phyloP scores from a whole-genome alignment of 1,140 invertebrate genomes.

The Fopius arisanus region DNA sequence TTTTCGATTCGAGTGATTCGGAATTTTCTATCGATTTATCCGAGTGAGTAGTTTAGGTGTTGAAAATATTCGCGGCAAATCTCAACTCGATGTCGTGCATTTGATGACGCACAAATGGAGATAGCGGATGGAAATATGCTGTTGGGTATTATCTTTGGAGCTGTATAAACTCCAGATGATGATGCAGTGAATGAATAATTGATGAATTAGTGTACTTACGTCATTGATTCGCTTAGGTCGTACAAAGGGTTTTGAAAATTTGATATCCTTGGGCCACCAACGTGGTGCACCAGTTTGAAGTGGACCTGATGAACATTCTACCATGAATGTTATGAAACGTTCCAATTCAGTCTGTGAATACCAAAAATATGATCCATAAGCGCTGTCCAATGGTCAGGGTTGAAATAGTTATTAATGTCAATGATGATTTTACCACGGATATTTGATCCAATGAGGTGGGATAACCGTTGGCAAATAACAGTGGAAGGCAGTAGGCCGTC shows the following conservation, averaged over 20 bases:
- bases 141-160: too few relatives aligned
- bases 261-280: constrained; percentile 75
- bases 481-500: constrained; percentile 73
- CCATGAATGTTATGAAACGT: constrained; percentile 77
- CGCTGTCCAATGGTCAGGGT: background rate
- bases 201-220: constrained; percentile 48
- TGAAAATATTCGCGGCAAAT: background rate
- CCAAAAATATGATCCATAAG: constrained; percentile 10
- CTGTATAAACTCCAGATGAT: background rate
- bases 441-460: constrained; percentile 74
- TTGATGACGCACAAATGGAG: too few relatives aligned
- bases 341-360: constrained; percentile 67
- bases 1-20: too few relatives aligned
- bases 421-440: constrained; percentile 55
- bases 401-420: background rate
- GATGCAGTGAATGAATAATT: background rate
- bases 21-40: background rate
- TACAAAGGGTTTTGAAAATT: constrained; percentile 70
- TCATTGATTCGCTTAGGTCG: constrained; percentile 66
- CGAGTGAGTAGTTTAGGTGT: background rate
- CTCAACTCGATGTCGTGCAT: too few relatives aligned
- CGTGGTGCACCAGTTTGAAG: constrained; percentile 69
- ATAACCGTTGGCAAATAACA: constrained; percentile 74
- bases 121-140: too few relatives aligned
- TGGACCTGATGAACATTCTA: constrained; percentile 76